These are phyloP conservation scores for Lottia gigantea DNA, from an alignment of 2,888 invertebrate species.

Conservation along the genomic window DNA sequence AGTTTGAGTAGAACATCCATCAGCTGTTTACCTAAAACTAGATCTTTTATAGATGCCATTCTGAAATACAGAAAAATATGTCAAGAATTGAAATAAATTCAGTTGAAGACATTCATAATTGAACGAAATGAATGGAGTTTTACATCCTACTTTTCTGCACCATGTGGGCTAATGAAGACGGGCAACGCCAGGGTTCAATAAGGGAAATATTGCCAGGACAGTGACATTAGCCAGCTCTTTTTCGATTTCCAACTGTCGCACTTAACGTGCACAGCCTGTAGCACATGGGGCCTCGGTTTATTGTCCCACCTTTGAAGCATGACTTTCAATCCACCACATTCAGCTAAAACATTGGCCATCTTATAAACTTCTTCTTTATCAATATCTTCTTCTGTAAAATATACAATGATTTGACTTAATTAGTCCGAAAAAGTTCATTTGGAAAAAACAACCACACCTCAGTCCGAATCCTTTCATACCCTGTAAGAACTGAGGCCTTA, in stretches of 20 bases:
- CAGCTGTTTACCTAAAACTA: constrained; percentile 87
- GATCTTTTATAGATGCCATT: constrained; percentile 84
- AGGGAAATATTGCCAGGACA: no score
- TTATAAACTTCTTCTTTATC: constrained; percentile 95
- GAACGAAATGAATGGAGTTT: no score
- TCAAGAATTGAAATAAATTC: constrained; percentile 17
- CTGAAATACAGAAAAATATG: constrained; percentile 67
- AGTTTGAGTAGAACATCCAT: constrained; percentile 90
- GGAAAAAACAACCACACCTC: not conserved
- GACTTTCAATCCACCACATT: constrained; percentile 80
- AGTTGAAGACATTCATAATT: no score
- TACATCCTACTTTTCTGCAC: no score
- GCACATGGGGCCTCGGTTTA: no score
- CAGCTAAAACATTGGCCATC: constrained; percentile 86
- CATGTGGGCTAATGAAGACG: no score
- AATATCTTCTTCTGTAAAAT: constrained; percentile 79
- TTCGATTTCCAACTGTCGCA: no score
- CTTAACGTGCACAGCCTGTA: no score
- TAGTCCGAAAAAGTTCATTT: not conserved
- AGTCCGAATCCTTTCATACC: not conserved
- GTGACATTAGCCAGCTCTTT: no score
- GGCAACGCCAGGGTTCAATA: no score
- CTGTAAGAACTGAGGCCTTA: no score
- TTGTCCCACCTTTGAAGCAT: constrained; percentile 70
- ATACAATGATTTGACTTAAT: not conserved